A percentile compares a stretch with the other conserved stretches of the same genome.
Evolutionary conservation across 2,113 vertebrate genomes (phyloP).

Genomic region (Bubo blakistoni): DNA sequence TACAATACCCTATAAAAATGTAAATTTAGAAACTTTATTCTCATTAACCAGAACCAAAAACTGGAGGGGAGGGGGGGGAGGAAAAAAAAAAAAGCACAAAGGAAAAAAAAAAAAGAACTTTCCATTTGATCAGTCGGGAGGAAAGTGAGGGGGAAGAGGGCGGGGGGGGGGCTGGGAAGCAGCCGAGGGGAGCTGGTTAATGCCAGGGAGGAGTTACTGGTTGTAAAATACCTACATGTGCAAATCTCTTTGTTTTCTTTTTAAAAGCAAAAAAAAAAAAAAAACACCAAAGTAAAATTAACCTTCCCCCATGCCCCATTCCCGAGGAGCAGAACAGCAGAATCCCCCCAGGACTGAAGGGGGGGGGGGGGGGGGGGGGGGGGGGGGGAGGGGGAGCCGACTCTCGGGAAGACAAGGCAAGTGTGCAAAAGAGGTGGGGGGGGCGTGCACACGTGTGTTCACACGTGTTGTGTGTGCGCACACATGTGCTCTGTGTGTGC

Average conservation of each 20-base stretch:
- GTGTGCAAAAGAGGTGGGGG: neutral
- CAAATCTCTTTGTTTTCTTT: slow-evolving; percentile 48
- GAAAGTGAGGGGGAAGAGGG: neutral
- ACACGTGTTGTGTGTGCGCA: no score
- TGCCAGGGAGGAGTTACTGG: neutral
- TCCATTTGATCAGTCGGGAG: slow-evolving; percentile 34
- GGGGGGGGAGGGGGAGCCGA: neutral
- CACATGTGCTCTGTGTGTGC: no score
- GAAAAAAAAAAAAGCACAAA: slow-evolving; percentile 1
- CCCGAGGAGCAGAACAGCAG: slow-evolving; percentile 40
- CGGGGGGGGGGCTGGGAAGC: neutral
- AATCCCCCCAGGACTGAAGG: neutral
- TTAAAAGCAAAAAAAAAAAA: neutral
- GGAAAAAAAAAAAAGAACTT: slow-evolving; percentile 25
- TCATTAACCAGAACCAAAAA: slow-evolving; percentile 73
- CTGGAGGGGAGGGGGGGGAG: neutral
- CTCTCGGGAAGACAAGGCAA: slow-evolving; percentile 31
- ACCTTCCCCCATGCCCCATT: slow-evolving; percentile 18
- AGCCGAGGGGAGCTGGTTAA: neutral
- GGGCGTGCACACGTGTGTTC: no score
- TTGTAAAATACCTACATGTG: slow-evolving; percentile 63
- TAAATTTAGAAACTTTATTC: slow-evolving; percentile 76
- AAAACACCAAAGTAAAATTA: neutral
- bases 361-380: no score
- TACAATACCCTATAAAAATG: slow-evolving; percentile 80